Base-by-base conservation (phyloP, 2,113 vertebrate genomes). In the Tyto alba region DNA sequence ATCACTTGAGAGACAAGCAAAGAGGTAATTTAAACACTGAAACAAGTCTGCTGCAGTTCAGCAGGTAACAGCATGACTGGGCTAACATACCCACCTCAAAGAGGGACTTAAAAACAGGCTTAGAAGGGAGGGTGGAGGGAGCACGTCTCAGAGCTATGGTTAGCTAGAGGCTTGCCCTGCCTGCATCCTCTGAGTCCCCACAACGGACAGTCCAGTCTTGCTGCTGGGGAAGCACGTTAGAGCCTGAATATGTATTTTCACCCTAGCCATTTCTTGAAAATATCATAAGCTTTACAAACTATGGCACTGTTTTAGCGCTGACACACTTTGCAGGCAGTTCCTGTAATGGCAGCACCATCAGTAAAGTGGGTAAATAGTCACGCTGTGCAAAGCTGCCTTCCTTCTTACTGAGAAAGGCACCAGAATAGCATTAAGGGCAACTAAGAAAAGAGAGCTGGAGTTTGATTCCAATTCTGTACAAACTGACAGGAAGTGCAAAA, bases 61-160 rank as follows among this genome's bases (percentile, higher is more conserved):
- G 78, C 96, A 96, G 88, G 90, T 95, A 97, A 45, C 85, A 84
- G 93, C 95, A 92, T 7, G 93, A 96, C 12, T 30, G 62, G 56
- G 78, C 85, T 92, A 43, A 57, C 50, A 8, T 60, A 50, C 81
- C 80, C 69, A 82, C 57, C 86, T 79, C 68, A 18, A 8, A 48
- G 22, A 77, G 68, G 75, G 76, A 75, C 67, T 52, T 22, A 10
- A 30, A 55, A 38, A 73, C 40, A 47, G 63, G 18, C 40, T 47
- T 8, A 16, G 56, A 34, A 73, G 59, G 40, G 47, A 30, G 14
- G 27, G 7, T 1, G 5, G 40, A 56, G 50, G 38, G 16, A 85
- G 9, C 6, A 2, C 0, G 1, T 1, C 14, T 30, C 53, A 6
- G 36, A 40, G 30, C 38, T 8, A 0, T 0, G 2, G 0, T 9